phyloP scores from a whole-genome alignment of 2,113 vertebrate genomes.

The Proterorhinus semilunaris region DNA sequence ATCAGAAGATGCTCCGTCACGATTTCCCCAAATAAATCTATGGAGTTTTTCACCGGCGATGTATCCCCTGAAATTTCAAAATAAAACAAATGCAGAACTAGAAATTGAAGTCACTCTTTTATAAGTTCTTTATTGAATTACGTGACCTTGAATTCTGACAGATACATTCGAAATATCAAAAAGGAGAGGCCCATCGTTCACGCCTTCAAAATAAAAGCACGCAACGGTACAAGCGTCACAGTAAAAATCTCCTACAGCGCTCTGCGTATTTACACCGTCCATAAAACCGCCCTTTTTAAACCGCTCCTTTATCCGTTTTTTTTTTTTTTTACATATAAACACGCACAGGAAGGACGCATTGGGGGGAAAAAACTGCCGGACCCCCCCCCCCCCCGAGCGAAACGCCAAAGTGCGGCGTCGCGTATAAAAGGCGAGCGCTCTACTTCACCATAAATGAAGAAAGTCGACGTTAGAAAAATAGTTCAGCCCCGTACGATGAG shows the following conservation, averaged over 20 bases:
- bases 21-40: too few relatives aligned
- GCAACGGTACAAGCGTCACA: slow-evolving; percentile 40
- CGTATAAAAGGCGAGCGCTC: slow-evolving; percentile 34
- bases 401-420: neutral
- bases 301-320: neutral
- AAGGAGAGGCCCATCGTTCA: slow-evolving; percentile 43
- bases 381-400: too few relatives aligned
- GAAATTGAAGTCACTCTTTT: neutral
- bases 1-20: too few relatives aligned
- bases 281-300: slow-evolving; percentile 15
- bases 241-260: slow-evolving; percentile 57
- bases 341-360: slow-evolving; percentile 38
- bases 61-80: too few relatives aligned
- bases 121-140: slow-evolving; percentile 61
- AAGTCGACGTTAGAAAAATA: slow-evolving; percentile 75
- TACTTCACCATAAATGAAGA: slow-evolving; percentile 74
- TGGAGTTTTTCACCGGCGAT: too few relatives aligned
- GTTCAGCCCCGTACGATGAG: slow-evolving; percentile 54
- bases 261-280: slow-evolving; percentile 62
- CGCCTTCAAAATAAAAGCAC: slow-evolving; percentile 29
- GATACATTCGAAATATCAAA: slow-evolving; percentile 73
- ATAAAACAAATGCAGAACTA: too few relatives aligned
- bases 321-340: slow-evolving; percentile 66
- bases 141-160: slow-evolving; percentile 63
- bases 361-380: neutral